These are phyloP conservation scores for Spinibarbus caldwelli DNA, from an alignment of 2,797 vertebrate genomes.

Conservation along the genomic window DNA sequence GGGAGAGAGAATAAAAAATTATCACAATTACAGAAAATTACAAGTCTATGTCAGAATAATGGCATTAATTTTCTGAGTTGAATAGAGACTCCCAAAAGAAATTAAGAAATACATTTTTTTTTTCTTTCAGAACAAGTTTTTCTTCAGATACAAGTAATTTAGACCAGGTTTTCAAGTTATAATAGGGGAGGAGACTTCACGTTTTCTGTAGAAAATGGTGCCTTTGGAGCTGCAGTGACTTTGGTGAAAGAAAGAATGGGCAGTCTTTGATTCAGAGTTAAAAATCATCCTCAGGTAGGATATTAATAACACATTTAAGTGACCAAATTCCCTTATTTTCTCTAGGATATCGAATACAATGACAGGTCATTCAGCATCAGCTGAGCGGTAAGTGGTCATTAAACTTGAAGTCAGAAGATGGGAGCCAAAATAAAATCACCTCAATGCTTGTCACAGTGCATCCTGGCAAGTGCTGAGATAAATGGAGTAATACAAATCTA, in stretches of 20 bases:
- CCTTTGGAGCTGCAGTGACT: not conserved
- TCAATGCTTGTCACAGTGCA: conserved; percentile 56
- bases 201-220: too few relatives aligned
- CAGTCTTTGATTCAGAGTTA: not conserved
- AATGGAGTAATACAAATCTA: conserved; percentile 39
- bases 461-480: conserved; percentile 55
- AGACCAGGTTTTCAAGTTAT: not conserved
- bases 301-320: conserved; percentile 22
- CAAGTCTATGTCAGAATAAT: conserved; percentile 48
- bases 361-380: conserved; percentile 29
- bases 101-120: not conserved
- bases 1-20: conserved; percentile 16
- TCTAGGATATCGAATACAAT: conserved; percentile 7
- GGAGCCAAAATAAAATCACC: conserved; percentile 17
- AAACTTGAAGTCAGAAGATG: conserved; percentile 18
- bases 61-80: conserved; percentile 36
- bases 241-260: not conserved
- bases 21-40: conserved; percentile 48
- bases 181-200: not conserved
- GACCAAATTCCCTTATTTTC: conserved; percentile 8
- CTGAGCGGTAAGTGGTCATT: conserved; percentile 12
- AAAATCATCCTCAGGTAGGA: not conserved
- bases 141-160: conserved; percentile 5
- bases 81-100: conserved; percentile 27
- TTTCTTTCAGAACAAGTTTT: not conserved